Evolutionary conservation across 2,888 invertebrate genomes (phyloP), one percentile per base, ranked within the genome.

Genomic region (Drosophila suboccidentalis): DNA sequence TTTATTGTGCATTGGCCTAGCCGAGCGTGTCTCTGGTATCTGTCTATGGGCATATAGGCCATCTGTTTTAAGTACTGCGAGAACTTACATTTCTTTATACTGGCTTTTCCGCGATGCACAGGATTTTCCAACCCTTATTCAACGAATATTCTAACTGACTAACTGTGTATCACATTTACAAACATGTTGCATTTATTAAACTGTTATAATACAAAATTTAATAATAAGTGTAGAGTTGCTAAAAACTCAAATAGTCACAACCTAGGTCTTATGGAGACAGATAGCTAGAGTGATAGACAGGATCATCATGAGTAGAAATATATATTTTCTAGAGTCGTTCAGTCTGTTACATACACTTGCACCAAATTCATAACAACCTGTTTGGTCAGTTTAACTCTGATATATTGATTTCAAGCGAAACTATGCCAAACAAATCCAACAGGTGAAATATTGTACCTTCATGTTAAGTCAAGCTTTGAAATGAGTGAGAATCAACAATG

Each of bases 1-100:
- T 50, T 34, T 53, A 39, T 15, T 26, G 38, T 11, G 53, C 22
- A 13, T 50, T 36, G 19, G 17, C 34, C 49, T 34, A 49, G 32
- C 50, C 50, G n/a, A 50, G 50, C 50, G 50, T 50, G n/a, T 50
- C 50, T 34, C 34, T 36, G n/a, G 29, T 26, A 26, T 26, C 26
- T 26, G 26, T 36, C 34, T 50, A 36, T 50, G 34, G 36, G 50
- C 36, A 34, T 36, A 4, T 50, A 19, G 19, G 34, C 53, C 53
- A 53, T 39, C 53, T 53, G 50, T 36, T 36, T 34, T 34, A 2
- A 9, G 34, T 50, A 49, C 32, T 49, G 17, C 32, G 3, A 49
- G 3, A 32, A 32, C 17, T 17, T 17, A 38, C 5, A 38, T 32
- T 11, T 17, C 3, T 32, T 50, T 13, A 2, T 32, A 32, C 15